These are phyloP conservation scores for Electrophaes corylata DNA, from an alignment of 2,888 invertebrate species.

Conservation along the genomic window DNA sequence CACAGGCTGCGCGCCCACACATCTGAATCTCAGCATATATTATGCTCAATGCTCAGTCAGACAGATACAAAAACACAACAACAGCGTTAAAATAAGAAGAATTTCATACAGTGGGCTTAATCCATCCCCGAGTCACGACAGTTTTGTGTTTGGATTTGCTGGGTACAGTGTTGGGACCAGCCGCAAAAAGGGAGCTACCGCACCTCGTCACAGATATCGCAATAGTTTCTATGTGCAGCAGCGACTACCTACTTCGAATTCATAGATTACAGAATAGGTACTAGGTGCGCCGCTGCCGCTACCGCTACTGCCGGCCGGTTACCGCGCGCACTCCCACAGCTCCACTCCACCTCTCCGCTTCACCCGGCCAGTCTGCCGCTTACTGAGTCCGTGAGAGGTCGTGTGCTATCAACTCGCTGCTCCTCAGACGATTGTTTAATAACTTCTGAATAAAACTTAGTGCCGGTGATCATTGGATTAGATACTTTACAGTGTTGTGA, in stretches of 20 bases:
- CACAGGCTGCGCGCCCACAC: constrained; percentile 56
- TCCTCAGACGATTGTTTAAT: constrained; percentile 48
- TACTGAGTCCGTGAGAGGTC: constrained; percentile 50
- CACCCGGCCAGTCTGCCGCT: constrained; percentile 60
- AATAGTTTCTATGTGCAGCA: constrained; percentile 18
- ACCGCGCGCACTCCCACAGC: constrained; percentile 38
- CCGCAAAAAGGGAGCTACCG: constrained; percentile 57
- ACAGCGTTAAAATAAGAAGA: constrained; percentile 66
- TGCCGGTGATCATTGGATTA: constrained; percentile 62
- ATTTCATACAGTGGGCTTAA: constrained; percentile 65
- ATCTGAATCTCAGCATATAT: constrained; percentile 61
- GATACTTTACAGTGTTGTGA: constrained; percentile 78
- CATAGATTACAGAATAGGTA: constrained; percentile 19
- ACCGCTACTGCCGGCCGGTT: constrained; percentile 30
- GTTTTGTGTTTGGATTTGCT: constrained; percentile 63
- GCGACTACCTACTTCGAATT: constrained; percentile 34
- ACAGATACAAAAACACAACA: constrained; percentile 33
- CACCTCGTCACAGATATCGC: constrained; percentile 27
- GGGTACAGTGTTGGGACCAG: constrained; percentile 60
- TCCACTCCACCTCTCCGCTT: constrained; percentile 29
- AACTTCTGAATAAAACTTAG: constrained; percentile 72
- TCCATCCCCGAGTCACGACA: constrained; percentile 66
- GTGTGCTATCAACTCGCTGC: constrained; percentile 41
- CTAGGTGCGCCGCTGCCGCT: constrained; percentile 3
- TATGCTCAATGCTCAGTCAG: constrained; percentile 23